Conservation (phyloP, 1,140 invertebrate genomes). For the Macrobrachium rosenbergii region DNA sequence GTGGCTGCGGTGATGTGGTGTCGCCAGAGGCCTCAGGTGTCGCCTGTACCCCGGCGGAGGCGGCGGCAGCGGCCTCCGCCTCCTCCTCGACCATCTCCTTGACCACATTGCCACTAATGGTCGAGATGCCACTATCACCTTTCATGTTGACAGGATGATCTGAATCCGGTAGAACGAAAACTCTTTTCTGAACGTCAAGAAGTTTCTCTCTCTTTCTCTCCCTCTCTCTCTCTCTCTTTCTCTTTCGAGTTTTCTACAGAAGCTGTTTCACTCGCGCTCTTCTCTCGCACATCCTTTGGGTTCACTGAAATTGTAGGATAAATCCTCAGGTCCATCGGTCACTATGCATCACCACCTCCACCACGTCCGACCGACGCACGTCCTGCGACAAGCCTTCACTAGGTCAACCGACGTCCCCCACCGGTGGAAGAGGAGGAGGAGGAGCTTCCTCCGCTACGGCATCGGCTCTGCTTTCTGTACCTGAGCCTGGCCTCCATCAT, state of each 20-base stretch:
- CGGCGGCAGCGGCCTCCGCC: background rate
- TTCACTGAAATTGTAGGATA: too few relatives aligned
- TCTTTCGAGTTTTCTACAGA: background rate
- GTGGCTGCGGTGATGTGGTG: background rate
- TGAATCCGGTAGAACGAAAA: background rate
- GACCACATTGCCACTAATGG: constrained; percentile 32
- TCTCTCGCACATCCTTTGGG: too few relatives aligned
- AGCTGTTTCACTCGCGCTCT: background rate
- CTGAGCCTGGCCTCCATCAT: background rate
- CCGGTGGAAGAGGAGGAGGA: too few relatives aligned
- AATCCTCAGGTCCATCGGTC: background rate
- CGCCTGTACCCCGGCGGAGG: background rate
- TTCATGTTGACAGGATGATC: background rate
- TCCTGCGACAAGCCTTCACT: too few relatives aligned
- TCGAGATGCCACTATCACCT: constrained; percentile 22
- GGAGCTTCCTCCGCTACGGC: background rate
- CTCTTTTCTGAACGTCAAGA: background rate
- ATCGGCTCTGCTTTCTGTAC: background rate
- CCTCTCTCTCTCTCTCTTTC: constrained; percentile 12
- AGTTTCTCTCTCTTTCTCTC: background rate
- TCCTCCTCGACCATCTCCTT: background rate
- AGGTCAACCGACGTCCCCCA: too few relatives aligned
- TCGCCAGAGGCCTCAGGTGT: background rate
- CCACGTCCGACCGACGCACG: too few relatives aligned
- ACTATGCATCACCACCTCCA: background rate